phyloP scores from a whole-genome alignment of 2,888 invertebrate genomes.

The Spialia ferax region DNA sequence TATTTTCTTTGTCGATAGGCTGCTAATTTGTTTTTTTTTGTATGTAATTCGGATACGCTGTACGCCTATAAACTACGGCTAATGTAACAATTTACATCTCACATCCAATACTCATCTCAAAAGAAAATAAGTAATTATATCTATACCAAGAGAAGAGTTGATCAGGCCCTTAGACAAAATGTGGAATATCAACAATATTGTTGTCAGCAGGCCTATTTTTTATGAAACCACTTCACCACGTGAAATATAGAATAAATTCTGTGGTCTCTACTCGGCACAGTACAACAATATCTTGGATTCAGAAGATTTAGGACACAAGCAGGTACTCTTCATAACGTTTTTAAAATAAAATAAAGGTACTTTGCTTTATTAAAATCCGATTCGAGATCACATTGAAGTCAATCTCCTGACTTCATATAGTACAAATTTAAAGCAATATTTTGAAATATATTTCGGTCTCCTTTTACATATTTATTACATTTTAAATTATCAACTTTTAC shows the following conservation, averaged over 20 bases:
- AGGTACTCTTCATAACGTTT: constrained; percentile 37
- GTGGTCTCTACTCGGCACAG: neutral
- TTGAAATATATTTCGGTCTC: constrained; percentile 74
- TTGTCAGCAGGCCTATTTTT: neutral
- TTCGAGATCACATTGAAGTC: constrained; percentile 82
- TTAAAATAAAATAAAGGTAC: constrained; percentile 52
- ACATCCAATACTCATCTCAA: neutral
- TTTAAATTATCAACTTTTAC: constrained; percentile 35
- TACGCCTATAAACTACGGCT: neutral
- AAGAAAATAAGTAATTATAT: neutral
- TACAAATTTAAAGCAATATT: constrained; percentile 76
- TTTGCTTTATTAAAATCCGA: constrained; percentile 69
- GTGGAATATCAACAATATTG: neutral
- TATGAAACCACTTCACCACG: neutral
- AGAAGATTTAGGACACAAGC: constrained; percentile 27
- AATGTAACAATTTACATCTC: neutral
- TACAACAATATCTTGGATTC: neutral
- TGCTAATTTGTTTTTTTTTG: neutral
- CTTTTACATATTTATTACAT: constrained; percentile 47
- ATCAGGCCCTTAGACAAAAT: neutral
- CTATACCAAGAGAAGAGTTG: neutral
- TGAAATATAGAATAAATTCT: constrained; percentile 16
- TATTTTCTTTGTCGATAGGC: constrained; percentile 2
- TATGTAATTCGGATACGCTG: neutral
- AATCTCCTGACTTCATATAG: constrained; percentile 74